These are phyloP conservation scores for Meteorus colon DNA, from an alignment of 2,888 invertebrate species.

Conservation along the genomic window DNA sequence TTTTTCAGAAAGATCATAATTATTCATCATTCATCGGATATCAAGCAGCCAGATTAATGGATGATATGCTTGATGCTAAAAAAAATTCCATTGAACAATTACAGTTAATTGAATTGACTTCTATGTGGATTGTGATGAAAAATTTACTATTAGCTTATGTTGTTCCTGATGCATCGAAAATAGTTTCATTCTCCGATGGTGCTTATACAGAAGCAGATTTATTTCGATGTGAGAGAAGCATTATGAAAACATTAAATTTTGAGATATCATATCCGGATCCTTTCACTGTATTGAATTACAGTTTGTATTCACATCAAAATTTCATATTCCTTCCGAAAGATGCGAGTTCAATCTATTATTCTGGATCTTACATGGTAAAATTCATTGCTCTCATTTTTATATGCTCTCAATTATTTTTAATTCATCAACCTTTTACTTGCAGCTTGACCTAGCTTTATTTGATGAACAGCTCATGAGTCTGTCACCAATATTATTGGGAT, in stretches of 20 bases:
- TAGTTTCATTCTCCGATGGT: slow-evolving; percentile 54
- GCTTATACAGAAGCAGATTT: slow-evolving; percentile 51
- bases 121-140: slow-evolving; percentile 64
- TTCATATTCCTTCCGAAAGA: slow-evolving; percentile 26
- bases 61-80: slow-evolving; percentile 56
- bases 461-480: slow-evolving; percentile 51
- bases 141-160: slow-evolving; percentile 51
- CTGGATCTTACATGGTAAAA: slow-evolving; percentile 60
- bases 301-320: slow-evolving; percentile 43
- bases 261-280: slow-evolving; percentile 61
- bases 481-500: slow-evolving; percentile 52
- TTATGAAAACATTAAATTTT: slow-evolving; percentile 57
- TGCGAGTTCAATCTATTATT: slow-evolving; percentile 48
- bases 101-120: slow-evolving; percentile 57
- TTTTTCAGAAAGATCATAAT: slow-evolving; percentile 54
- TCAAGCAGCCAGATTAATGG: slow-evolving; percentile 62
- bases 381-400: background rate
- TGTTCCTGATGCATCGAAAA: slow-evolving; percentile 58
- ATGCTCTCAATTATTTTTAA: background rate
- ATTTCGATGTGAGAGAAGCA: slow-evolving; percentile 54
- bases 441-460: slow-evolving; percentile 63
- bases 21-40: slow-evolving; percentile 58
- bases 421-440: slow-evolving; percentile 22
- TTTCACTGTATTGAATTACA: slow-evolving; percentile 54
- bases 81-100: slow-evolving; percentile 46